phyloP scores from a whole-genome alignment of 1,140 invertebrate species.

The Zaprionus capensis region DNA sequence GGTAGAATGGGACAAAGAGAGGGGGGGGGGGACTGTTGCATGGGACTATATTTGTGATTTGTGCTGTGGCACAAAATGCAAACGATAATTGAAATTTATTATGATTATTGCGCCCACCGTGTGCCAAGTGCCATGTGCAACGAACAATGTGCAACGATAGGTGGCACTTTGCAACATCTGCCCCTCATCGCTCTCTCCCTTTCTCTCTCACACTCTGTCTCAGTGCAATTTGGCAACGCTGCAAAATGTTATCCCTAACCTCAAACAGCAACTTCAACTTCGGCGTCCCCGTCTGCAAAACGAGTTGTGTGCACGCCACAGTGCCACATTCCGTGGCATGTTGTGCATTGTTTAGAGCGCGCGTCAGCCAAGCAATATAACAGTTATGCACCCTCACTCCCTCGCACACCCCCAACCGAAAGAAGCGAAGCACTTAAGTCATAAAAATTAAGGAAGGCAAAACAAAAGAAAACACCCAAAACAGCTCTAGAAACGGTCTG shows the following conservation, averaged over 20 bases:
- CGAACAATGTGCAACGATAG: constrained; percentile 46
- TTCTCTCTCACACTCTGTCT: neutral
- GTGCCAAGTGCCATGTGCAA: constrained; percentile 45
- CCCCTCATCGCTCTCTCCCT: neutral
- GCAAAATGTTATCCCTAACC: constrained; percentile 45
- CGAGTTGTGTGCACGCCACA: constrained; percentile 57
- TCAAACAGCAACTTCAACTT: constrained; percentile 37
- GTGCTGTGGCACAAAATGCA: constrained; percentile 58
- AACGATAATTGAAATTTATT: constrained; percentile 84
- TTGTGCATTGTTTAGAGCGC: constrained; percentile 71
- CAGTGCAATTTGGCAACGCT: constrained; percentile 73
- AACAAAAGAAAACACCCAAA: constrained; percentile 27
- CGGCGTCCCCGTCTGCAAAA: constrained; percentile 19
- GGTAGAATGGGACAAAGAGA: neutral
- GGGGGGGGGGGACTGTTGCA: neutral
- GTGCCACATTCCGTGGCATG: constrained; percentile 77
- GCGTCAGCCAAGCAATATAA: constrained; percentile 78
- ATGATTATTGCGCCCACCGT: constrained; percentile 76
- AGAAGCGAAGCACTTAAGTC: constrained; percentile 67
- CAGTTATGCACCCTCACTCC: constrained; percentile 47
- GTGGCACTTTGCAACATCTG: constrained; percentile 35
- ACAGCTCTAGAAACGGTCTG: neutral
- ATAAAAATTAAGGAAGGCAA: constrained; percentile 70
- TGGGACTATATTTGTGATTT: constrained; percentile 36
- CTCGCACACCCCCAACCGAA: neutral